A percentile compares a stretch with the other conserved stretches of the same genome.
Evolutionary conservation across 2,888 invertebrate species (phyloP).

Genomic region (Sesia apiformis): DNA sequence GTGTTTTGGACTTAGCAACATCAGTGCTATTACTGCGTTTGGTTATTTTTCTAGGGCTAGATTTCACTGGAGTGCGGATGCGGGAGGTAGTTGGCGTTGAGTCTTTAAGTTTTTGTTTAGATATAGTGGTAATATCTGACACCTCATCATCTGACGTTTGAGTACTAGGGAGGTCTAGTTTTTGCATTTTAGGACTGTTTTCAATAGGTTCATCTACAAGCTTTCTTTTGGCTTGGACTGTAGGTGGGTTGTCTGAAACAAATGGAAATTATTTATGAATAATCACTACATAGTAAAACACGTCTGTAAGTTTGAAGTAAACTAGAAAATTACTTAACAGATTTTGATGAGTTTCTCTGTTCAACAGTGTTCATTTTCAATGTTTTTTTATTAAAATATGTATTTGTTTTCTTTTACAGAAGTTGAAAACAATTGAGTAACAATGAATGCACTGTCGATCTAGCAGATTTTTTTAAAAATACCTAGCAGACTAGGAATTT

Average conservation of each 20-base stretch:
- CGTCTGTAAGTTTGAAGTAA: too few species aligned
- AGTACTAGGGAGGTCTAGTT: conserved; percentile 39
- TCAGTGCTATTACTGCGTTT: conserved; percentile 61
- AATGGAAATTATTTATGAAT: too few species aligned
- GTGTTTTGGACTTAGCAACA: conserved; percentile 37
- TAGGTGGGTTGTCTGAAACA: conserved; percentile 24
- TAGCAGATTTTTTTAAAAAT: too few species aligned
- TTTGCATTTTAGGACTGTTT: conserved; percentile 44
- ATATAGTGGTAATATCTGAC: conserved; percentile 37
- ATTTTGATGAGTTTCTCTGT: too few species aligned
- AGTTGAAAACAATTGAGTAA: too few species aligned
- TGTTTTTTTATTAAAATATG: too few species aligned
- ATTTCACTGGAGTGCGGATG: conserved; percentile 38
- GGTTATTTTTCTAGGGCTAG: conserved; percentile 44
- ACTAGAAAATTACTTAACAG: too few species aligned
- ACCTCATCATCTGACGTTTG: conserved; percentile 57
- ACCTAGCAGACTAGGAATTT: too few species aligned
- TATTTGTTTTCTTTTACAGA: too few species aligned
- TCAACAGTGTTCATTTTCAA: too few species aligned
- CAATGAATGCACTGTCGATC: too few species aligned
- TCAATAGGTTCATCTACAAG: conserved; percentile 36
- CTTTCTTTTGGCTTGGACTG: conserved; percentile 43
- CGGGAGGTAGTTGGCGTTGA: conserved; percentile 41
- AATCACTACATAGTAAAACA: too few species aligned
- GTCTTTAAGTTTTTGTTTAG: conserved; percentile 32